Evolutionary conservation across 2,888 invertebrate genomes (phyloP).

Genomic region (Brachyopa scutellaris): DNA sequence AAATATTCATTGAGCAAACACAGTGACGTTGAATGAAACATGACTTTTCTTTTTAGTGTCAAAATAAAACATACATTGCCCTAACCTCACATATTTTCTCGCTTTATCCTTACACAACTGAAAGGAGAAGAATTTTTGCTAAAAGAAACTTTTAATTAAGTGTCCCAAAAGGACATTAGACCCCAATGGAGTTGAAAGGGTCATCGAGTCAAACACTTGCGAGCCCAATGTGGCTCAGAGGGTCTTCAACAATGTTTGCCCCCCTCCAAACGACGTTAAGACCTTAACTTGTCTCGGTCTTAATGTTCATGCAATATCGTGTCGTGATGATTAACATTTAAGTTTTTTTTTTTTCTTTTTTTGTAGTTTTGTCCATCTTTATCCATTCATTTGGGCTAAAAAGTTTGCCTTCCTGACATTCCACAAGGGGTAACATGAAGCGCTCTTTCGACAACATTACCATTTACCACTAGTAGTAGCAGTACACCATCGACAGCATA

Average conservation of each 20-base stretch:
- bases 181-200: constrained; percentile 58
- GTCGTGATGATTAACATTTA: constrained; percentile 70
- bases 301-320: constrained; percentile 58
- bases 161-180: constrained; percentile 71
- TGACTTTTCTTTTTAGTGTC: neutral
- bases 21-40: constrained; percentile 51
- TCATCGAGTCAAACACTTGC: constrained; percentile 70
- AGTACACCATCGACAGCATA: constrained; percentile 6
- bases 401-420: constrained; percentile 51
- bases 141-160: constrained; percentile 66
- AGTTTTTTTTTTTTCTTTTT: constrained; percentile 28
- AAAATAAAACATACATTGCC: constrained; percentile 57
- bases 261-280: constrained; percentile 1
- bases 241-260: constrained; percentile 33
- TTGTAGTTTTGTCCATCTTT: constrained; percentile 45
- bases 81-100: constrained; percentile 34
- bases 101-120: constrained; percentile 23
- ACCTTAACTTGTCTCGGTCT: constrained; percentile 37
- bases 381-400: constrained; percentile 26
- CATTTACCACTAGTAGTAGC: constrained; percentile 33
- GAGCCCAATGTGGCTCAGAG: constrained; percentile 8
- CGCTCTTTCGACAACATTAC: constrained; percentile 44
- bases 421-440: constrained; percentile 10
- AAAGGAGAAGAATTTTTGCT: neutral
- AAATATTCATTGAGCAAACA: constrained; percentile 69